Conservation (phyloP, 2,797 vertebrate species). For the Sus cebifrons region DNA sequence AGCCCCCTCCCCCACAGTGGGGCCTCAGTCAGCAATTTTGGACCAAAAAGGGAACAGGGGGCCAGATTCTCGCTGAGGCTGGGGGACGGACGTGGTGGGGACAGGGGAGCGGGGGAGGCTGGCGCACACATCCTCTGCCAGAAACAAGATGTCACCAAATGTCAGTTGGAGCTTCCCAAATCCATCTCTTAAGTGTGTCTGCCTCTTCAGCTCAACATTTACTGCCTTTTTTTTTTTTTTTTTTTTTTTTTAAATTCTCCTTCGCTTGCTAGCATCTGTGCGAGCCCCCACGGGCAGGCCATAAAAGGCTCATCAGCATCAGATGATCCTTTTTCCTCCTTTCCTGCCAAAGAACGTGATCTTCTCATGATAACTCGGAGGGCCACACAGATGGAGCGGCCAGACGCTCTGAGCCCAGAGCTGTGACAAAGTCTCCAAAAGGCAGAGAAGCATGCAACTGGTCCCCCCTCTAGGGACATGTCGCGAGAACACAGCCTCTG, state of each 20-base stretch:
- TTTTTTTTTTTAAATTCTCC: background rate
- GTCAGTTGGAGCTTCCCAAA: background rate
- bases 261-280: background rate
- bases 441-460: background rate
- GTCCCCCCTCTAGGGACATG: rapidly evolving
- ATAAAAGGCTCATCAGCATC: background rate
- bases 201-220: background rate
- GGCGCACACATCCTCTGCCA: rapidly evolving
- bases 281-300: background rate
- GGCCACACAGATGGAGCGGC: background rate
- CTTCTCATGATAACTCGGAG: background rate
- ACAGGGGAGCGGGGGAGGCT: background rate
- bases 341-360: background rate
- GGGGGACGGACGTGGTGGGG: background rate
- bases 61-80: background rate
- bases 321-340: background rate
- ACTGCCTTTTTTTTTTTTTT: background rate
- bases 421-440: background rate
- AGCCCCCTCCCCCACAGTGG: background rate
- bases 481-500: background rate
- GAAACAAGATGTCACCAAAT: background rate
- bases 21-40: no score
- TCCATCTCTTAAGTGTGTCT: background rate
- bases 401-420: background rate
- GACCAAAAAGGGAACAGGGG: background rate